A percentile compares a stretch with the other conserved stretches of the same genome.
Evolutionary conservation across 2,113 vertebrate species (phyloP).

Genomic region (Ptychochromis oligacanthus): DNA sequence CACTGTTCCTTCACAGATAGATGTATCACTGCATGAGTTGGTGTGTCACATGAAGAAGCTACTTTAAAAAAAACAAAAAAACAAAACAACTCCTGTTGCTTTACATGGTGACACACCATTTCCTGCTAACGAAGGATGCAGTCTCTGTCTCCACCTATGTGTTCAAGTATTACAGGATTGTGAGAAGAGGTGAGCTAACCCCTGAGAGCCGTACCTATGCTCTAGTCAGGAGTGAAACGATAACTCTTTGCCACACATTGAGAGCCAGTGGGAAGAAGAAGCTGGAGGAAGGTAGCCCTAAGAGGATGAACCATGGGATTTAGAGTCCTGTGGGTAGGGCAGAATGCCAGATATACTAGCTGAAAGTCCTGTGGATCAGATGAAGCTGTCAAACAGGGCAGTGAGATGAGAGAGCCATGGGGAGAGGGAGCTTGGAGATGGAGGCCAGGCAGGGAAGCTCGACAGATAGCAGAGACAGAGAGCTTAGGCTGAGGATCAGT

Average conservation of each 20-base stretch:
- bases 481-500: conserved; percentile 78
- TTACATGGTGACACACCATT: conserved; percentile 59
- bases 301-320: conserved; percentile 77
- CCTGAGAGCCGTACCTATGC: conserved; percentile 60
- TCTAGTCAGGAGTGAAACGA: conserved; percentile 66
- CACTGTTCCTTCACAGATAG: conserved; percentile 13
- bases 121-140: conserved; percentile 37
- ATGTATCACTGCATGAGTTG: neutral
- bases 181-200: conserved; percentile 44
- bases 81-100: conserved; percentile 15
- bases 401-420: conserved; percentile 73
- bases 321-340: conserved; percentile 71
- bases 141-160: conserved; percentile 45
- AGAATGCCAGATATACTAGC: conserved; percentile 68
- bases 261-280: conserved; percentile 60
- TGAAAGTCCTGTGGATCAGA: conserved; percentile 78
- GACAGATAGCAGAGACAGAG: conserved; percentile 71
- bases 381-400: conserved; percentile 79
- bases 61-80: conserved; percentile 24
- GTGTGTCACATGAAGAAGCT: conserved; percentile 28
- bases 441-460: conserved; percentile 74
- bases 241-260: conserved; percentile 71
- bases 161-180: conserved; percentile 62
- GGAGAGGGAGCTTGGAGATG: conserved; percentile 70
- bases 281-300: conserved; percentile 60